Conservation (phyloP, 2,797 vertebrate genomes). For the Balearica regulorum region DNA sequence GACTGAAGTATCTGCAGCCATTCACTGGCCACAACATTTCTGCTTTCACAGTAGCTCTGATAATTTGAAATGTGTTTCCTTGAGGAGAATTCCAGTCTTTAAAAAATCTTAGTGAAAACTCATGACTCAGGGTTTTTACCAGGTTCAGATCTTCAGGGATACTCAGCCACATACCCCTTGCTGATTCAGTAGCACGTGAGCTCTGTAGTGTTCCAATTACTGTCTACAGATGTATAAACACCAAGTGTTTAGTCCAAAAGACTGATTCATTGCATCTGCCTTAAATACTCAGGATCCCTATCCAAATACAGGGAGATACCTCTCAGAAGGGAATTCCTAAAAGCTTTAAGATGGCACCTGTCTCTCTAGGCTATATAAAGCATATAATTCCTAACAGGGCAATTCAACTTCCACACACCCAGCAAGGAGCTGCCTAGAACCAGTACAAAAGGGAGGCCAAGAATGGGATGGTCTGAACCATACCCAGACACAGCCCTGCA, state of each 20-base stretch:
- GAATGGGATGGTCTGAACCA: neutral
- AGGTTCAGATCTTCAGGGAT: neutral
- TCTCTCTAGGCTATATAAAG: neutral
- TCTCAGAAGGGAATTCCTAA: neutral
- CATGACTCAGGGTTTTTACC: neutral
- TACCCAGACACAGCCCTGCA: neutral
- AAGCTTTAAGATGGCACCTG: neutral
- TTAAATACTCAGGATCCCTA: neutral
- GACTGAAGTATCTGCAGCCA: neutral
- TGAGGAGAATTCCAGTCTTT: neutral
- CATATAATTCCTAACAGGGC: neutral
- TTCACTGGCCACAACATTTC: neutral
- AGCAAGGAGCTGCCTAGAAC: neutral
- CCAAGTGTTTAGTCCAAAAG: neutral
- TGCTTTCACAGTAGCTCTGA: neutral
- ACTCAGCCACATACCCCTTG: neutral
- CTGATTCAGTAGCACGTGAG: neutral
- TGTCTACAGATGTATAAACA: neutral
- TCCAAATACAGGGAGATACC: rapidly evolving
- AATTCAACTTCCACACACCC: neutral
- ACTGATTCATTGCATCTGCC: neutral
- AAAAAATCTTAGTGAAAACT: neutral
- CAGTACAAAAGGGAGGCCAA: neutral
- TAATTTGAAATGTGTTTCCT: neutral
- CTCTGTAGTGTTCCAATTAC: neutral